phyloP scores from a whole-genome alignment of 2,113 vertebrate species.

The Aphelocoma coerulescens region DNA sequence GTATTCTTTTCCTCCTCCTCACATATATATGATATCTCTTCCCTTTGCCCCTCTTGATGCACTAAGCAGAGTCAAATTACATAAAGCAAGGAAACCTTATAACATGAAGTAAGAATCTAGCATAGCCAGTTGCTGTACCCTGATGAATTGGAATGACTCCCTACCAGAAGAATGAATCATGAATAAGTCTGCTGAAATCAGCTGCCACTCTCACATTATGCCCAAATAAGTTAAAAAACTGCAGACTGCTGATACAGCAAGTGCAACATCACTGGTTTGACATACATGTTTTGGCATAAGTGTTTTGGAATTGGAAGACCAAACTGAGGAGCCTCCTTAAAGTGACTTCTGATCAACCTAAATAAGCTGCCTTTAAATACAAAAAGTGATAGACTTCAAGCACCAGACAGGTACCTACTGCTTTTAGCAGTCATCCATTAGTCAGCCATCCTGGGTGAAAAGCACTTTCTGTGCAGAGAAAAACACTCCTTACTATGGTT shows the following conservation, averaged over 20 bases:
- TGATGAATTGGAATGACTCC: neutral
- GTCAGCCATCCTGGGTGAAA: neutral
- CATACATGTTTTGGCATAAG: rapidly evolving
- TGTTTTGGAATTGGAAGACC: neutral
- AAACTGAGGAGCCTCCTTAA: neutral
- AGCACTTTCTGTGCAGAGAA: neutral
- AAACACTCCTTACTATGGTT: neutral
- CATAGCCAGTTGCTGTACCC: neutral
- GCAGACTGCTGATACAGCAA: neutral
- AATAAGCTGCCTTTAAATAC: neutral
- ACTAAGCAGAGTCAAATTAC: neutral
- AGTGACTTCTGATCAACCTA: neutral
- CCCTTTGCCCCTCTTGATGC: neutral
- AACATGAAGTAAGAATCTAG: neutral
- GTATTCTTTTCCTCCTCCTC: neutral
- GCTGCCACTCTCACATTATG: neutral
- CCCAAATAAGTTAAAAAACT: neutral
- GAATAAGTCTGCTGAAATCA: neutral
- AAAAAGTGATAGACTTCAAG: neutral
- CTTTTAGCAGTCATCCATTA: neutral
- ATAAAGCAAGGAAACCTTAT: neutral
- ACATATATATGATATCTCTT: neutral
- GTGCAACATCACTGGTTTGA: neutral
- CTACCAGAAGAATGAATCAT: neutral
- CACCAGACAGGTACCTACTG: neutral